Evolutionary conservation across 2,113 vertebrate genomes (phyloP), one percentile per base, ranked within the genome.

Genomic region (Eonycteris spelaea): DNA sequence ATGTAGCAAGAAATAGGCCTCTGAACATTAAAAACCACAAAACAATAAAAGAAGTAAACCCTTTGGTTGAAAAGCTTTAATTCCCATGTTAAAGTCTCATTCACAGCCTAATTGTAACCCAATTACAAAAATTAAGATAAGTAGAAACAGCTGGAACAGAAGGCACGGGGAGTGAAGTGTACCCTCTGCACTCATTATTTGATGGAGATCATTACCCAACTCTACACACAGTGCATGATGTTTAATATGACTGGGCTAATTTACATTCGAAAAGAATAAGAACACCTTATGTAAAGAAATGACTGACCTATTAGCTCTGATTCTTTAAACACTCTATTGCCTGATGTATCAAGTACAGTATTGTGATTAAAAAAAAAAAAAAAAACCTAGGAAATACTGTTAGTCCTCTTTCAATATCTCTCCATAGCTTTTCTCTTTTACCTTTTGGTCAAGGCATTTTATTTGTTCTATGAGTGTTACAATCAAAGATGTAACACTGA

Each of bases 71-170:
- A 98, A 93, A 95, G 65, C 91, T 93, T 82, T 88, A 94, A 94
- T 97, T 96, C 95, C 96, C 91, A 85, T 86, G 83, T 84, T 96
- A 98, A 91, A 26, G 5, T 97, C 94, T 96, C 73, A 93, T 95
- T 96, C 95, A 79, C 93, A 96, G 86, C 45, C 83, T 97, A 97
- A 97, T 96, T 94, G 94, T 91, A 97, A 96, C 93, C 94, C 93
- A 97, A 90, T 97, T 98, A 97, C 83, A 78, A 96, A 97, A 97
- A 97, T 97, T 94, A 97, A 96, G 95, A 97, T 97, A 97, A 97
- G 97, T 97, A 96, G 95, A 95, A 98, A 95, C 97, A 97, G 95
- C 97, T 97, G 96, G 97, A 97, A 96, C 96, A 97, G 96, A 98
- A 97, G 73, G 94, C 68, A 16, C 96, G 95, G 51, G 26, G 92